Base-by-base conservation (phyloP, 2,888 invertebrate genomes). In the Drosophila testacea region DNA sequence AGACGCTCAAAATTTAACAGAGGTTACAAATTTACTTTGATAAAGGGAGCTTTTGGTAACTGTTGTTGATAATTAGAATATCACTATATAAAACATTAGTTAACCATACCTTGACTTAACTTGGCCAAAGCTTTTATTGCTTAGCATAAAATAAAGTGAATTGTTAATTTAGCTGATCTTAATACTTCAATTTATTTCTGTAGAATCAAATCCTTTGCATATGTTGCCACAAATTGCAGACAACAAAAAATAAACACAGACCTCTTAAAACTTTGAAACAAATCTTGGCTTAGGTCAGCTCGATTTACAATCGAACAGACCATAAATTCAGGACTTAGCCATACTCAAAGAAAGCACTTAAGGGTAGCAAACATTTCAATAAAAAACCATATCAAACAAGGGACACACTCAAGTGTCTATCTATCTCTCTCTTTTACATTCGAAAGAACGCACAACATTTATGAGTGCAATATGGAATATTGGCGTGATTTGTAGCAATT, bases 401-500 rank as follows among this genome's bases (percentile, higher is more conserved):
- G 22, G 11, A 48, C 16, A 22, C 10, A 39, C 34, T 11, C 5
- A 42, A 55, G 13, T 60, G 42, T n/a, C 22, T 42, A 11, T 22
- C 42, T 39, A 0, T 13, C 4, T 32, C 9, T 34, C 32, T 30
- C 42, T 30, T 9, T 6, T 2, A 32, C 30, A 30, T 30, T 41
- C 7, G n/a, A 27, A 64, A 60, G 56, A 47, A 57, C 54, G 50
- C 72, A 50, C 61, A 55, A 48, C 69, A 73, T 78, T 83, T 84
- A 82, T 62, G 69, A 63, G 62, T 73, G 77, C 74, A 74, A 66
- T 74, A 72, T 78, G 68, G 44, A 62, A 55, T 66, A 80, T 70
- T 83, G 83, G 73, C 85, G 80, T 84, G 83, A 84, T 87, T 84
- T 84, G 80, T 69, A 82, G 78, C 78, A 72, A 87, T 84, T 80